Evolutionary conservation across 2,113 vertebrate genomes (phyloP).

Genomic region (Tauraco erythrolophus): DNA sequence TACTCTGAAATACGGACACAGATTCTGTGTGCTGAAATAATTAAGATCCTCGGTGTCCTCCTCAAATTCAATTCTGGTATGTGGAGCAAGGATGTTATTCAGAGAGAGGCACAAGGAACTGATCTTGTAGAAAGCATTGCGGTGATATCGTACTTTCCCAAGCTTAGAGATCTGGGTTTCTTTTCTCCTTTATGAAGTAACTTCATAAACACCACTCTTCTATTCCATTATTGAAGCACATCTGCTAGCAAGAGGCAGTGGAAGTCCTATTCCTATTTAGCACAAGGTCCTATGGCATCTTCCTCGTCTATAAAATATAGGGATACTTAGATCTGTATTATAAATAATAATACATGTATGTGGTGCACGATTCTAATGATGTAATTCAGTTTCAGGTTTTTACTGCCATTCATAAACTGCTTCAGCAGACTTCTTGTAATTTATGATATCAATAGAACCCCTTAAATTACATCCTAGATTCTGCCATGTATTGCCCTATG

Average conservation of each 20-base stretch:
- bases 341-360: constrained; percentile 73
- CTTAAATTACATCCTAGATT: constrained; percentile 80
- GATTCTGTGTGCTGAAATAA: background rate
- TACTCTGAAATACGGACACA: background rate
- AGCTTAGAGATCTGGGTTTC: background rate
- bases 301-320: constrained; percentile 7
- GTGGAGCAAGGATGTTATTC: background rate
- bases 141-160: background rate
- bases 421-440: constrained; percentile 76
- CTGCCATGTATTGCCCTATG: constrained; percentile 66
- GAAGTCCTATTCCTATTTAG: background rate
- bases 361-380: constrained; percentile 68
- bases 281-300: background rate
- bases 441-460: constrained; percentile 76
- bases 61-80: background rate
- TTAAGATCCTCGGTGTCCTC: background rate
- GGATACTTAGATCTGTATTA: constrained; percentile 56
- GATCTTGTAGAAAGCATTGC: background rate
- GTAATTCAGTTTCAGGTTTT: constrained; percentile 76
- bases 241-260: background rate
- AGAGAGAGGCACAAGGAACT: background rate
- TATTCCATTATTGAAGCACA: background rate
- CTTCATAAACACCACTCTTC: background rate
- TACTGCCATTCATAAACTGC: constrained; percentile 80
- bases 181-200: constrained; percentile 18